Base-by-base conservation (phyloP, 92 coral and sea anemone species). In the Phenganax subtilis region DNA sequence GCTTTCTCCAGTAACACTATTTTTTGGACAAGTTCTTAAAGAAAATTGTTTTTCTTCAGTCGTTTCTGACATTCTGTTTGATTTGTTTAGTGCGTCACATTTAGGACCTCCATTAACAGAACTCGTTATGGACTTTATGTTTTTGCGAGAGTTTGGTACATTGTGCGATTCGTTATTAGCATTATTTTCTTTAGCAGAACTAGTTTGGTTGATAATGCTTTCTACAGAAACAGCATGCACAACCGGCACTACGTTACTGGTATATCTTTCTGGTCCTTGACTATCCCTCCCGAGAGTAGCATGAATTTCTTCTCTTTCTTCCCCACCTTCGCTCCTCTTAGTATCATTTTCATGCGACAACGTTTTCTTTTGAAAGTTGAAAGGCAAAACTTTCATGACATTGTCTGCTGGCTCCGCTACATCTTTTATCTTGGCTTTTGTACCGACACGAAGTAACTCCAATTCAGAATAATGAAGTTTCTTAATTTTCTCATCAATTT, bases 401-500 rank as follows among this genome's bases (percentile, higher is more conserved):
- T 75, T 75, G 20, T 75, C 66, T 0, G n/a, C 64, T 11, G 15
- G 10, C 11, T 14, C 55, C 2, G 25, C 54, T 37, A n/a, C 47
- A 6, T n/a, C 25, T 17, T 61, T 7, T 17, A 17, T 12, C 7
- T 14, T 27, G 9, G 73, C 80, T 75, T 57, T 55, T 12, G 80
- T 75, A 11, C 80, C 80, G 9, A 75, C 80, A 51, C 64, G 80
- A 30, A 75, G 80, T 55, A 75, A 55, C 27, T 75, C 80, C 66
- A 75, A 28, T 9, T 30, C 64, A 56, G 80, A 54, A 55, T 75
- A 75, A 8, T 25, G 80, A 54, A 75, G 64, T 44, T 30, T 75
- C 47, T 75, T 75, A 27, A 75, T 55, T 8, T 55, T 55, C 63
- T 75, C 80, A 56, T 75, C 80, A 29, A 75, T 75, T 55, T 55